Evolutionary conservation across 2,113 vertebrate species (phyloP).

Genomic region (Lagopus leucura): DNA sequence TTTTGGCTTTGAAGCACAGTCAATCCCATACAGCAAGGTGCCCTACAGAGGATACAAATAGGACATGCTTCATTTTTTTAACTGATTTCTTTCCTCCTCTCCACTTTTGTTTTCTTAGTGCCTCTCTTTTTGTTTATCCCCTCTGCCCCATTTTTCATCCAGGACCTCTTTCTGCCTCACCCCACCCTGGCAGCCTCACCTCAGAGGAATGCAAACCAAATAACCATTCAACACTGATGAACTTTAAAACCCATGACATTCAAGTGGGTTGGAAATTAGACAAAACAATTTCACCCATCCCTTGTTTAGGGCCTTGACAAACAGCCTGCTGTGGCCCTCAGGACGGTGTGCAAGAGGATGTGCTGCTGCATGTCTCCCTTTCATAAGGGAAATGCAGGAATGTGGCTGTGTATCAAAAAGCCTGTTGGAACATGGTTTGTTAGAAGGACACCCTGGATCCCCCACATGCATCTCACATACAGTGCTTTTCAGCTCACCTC

Average conservation of each 20-base stretch:
- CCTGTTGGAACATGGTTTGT: slow-evolving; percentile 50
- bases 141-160: slow-evolving; percentile 48
- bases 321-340: slow-evolving; percentile 25
- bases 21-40: background rate
- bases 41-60: background rate
- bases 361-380: slow-evolving; percentile 59
- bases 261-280: slow-evolving; percentile 63
- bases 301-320: slow-evolving; percentile 48
- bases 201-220: slow-evolving; percentile 65
- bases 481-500: slow-evolving; percentile 36
- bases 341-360: slow-evolving; percentile 22
- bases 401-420: slow-evolving; percentile 48
- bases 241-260: slow-evolving; percentile 64
- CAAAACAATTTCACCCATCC: slow-evolving; percentile 60
- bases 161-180: slow-evolving; percentile 19
- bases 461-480: background rate
- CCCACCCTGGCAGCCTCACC: slow-evolving; percentile 59
- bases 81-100: background rate
- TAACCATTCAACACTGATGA: slow-evolving; percentile 49
- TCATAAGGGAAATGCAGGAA: slow-evolving; percentile 70
- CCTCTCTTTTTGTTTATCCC: slow-evolving; percentile 46
- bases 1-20: background rate
- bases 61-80: background rate
- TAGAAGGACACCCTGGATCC: slow-evolving; percentile 53
- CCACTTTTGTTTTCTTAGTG: background rate